These are phyloP conservation scores for Trichogramma pretiosum DNA, from an alignment of 1,140 invertebrate genomes.

Conservation along the genomic window DNA sequence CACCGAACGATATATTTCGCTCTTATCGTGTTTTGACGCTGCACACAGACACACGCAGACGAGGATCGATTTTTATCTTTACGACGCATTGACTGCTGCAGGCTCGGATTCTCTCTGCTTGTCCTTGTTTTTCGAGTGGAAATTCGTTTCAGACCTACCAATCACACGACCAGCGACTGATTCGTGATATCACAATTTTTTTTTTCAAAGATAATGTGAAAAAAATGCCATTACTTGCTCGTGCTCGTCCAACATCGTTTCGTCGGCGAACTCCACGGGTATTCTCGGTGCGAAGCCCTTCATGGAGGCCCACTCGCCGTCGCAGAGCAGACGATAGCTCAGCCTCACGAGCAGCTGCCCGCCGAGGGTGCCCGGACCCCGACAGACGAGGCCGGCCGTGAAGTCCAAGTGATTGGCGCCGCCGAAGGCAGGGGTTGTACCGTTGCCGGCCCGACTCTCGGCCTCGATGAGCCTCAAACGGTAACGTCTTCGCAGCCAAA, in stretches of 20 bases:
- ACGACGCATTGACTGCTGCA: no score
- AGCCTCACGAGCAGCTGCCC: slow-evolving; percentile 59
- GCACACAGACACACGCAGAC: no score
- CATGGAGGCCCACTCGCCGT: slow-evolving; percentile 80
- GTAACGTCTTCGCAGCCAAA: slow-evolving; percentile 46
- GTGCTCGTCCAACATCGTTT: slow-evolving; percentile 2
- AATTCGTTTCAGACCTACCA: no score
- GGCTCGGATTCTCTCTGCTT: no score
- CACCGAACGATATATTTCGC: no score
- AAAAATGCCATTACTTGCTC: not conserved
- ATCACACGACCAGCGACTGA: no score
- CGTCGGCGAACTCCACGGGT: slow-evolving; percentile 39
- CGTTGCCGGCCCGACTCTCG: not conserved
- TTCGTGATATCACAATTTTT: not conserved
- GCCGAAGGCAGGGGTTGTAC: not conserved
- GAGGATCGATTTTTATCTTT: no score
- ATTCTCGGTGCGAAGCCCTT: slow-evolving; percentile 60
- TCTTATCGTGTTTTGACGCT: no score
- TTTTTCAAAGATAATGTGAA: not conserved
- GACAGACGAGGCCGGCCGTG: slow-evolving; percentile 59
- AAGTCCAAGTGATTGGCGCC: slow-evolving; percentile 45
- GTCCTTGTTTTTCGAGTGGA: no score
- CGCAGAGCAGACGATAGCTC: slow-evolving; percentile 71
- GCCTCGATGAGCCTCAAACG: slow-evolving; percentile 16
- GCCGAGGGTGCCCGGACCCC: slow-evolving; percentile 63